Evolutionary conservation across 2,797 vertebrate genomes (phyloP).

Genomic region (Lindbergichthys nudifrons): DNA sequence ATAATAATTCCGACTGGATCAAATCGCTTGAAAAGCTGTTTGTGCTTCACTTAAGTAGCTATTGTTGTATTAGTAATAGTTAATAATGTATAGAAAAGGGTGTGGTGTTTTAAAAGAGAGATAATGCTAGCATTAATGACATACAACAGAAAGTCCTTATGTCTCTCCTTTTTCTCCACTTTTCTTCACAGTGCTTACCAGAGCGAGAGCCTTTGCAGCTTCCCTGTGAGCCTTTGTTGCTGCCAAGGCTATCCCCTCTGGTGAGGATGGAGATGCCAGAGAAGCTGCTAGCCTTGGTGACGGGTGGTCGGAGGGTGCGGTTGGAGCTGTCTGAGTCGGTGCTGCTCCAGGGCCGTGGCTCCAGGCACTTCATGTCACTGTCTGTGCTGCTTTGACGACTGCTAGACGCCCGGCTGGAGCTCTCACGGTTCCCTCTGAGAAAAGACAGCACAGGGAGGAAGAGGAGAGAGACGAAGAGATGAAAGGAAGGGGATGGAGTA

Average conservation of each 20-base stretch:
- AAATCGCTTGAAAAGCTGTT: not conserved
- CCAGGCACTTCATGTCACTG: slow-evolving; percentile 95
- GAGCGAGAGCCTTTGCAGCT: slow-evolving; percentile 87
- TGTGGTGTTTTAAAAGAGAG: not conserved
- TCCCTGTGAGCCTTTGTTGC: slow-evolving; percentile 91
- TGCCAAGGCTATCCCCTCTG: slow-evolving; percentile 94
- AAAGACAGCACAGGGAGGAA: slow-evolving; percentile 51
- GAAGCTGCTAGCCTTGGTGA: slow-evolving; percentile 99
- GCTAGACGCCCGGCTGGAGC: slow-evolving; percentile 91
- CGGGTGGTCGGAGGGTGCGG: slow-evolving; percentile 92
- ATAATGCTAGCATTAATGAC: not conserved
- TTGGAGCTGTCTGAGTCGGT: slow-evolving; percentile 96
- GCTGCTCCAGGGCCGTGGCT: slow-evolving; percentile 99
- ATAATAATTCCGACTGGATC: not conserved
- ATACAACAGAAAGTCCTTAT: not conserved
- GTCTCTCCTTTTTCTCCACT: not conserved
- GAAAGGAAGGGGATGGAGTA: slow-evolving; percentile 30
- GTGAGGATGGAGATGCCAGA: slow-evolving; percentile 99
- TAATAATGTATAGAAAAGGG: not conserved
- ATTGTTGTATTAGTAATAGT: not conserved
- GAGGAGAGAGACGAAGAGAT: slow-evolving; percentile 33
- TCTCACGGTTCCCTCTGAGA: slow-evolving; percentile 92
- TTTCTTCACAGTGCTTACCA: slow-evolving; percentile 68
- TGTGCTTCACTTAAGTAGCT: not conserved
- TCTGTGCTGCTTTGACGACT: slow-evolving; percentile 99